These are phyloP conservation scores for Cinara cedri DNA, from an alignment of 2,888 invertebrate genomes.

Conservation along the genomic window DNA sequence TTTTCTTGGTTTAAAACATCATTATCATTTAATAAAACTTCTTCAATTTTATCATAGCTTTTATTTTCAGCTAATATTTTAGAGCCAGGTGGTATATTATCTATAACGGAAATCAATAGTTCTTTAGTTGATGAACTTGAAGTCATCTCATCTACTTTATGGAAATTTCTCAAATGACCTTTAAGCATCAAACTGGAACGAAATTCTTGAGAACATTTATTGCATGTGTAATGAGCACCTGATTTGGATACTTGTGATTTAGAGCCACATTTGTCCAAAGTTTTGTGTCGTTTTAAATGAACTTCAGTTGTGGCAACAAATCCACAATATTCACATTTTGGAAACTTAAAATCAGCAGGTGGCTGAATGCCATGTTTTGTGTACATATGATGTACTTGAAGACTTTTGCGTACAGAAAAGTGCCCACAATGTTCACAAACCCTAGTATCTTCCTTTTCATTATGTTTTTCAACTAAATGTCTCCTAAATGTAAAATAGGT, in stretches of 20 bases:
- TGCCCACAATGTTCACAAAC: conserved; percentile 87
- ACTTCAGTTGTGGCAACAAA: conserved; percentile 77
- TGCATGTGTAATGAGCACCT: conserved; percentile 20
- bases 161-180: conserved; percentile 49
- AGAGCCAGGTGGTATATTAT: conserved; percentile 41
- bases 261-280: conserved; percentile 18
- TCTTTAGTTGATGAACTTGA: conserved; percentile 33
- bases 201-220: conserved; percentile 30
- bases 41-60: conserved; percentile 34
- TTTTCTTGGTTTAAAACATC: conserved; percentile 10
- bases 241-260: conserved; percentile 16
- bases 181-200: conserved; percentile 52
- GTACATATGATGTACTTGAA: conserved; percentile 78
- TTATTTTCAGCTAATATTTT: conserved; percentile 51
- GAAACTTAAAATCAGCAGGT: conserved; percentile 74
- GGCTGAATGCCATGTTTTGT: conserved; percentile 79
- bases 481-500: conserved; percentile 80
- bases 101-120: conserved; percentile 43
- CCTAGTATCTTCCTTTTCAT: conserved; percentile 76
- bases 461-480: conserved; percentile 80
- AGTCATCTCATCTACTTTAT: conserved; percentile 1
- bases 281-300: conserved; percentile 51
- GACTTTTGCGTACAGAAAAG: conserved; percentile 74
- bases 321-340: conserved; percentile 78
- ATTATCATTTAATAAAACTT: conserved; percentile 21